phyloP scores from a whole-genome alignment of 2,113 vertebrate species.

The Mesembrinibis cayennensis region DNA sequence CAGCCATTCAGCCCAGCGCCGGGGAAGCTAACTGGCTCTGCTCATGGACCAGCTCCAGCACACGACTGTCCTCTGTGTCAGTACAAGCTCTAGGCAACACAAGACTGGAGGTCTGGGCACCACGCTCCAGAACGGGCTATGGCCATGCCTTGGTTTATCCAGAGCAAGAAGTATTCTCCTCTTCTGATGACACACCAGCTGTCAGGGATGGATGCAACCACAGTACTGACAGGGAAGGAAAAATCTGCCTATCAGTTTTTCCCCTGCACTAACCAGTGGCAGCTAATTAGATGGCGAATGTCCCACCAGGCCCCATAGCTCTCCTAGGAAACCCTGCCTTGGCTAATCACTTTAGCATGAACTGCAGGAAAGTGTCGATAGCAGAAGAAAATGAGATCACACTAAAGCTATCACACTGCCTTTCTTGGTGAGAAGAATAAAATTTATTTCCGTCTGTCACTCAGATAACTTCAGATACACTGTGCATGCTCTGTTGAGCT shows the following conservation, averaged over 20 bases:
- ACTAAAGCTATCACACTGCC: neutral
- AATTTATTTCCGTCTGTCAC: neutral
- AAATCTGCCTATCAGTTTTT: neutral
- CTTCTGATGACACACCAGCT: neutral
- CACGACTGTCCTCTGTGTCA: neutral
- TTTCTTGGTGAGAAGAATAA: neutral
- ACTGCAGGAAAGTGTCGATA: neutral
- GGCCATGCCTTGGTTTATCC: neutral
- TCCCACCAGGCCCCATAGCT: neutral
- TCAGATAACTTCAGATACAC: neutral
- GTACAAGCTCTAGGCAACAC: neutral
- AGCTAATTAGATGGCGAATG: neutral
- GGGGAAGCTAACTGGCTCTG: neutral
- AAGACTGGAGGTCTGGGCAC: neutral
- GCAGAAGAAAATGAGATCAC: neutral
- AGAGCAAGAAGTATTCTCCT: neutral
- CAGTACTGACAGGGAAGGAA: neutral
- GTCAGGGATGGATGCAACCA: neutral
- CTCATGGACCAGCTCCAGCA: neutral
- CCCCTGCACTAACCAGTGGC: neutral
- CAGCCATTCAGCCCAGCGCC: accelerated
- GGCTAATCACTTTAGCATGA: neutral
- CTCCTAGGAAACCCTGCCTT: neutral
- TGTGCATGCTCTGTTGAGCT: neutral
- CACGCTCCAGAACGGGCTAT: neutral